Conservation (phyloP, 2,113 vertebrate species). For the Notarius quadriscutis region DNA sequence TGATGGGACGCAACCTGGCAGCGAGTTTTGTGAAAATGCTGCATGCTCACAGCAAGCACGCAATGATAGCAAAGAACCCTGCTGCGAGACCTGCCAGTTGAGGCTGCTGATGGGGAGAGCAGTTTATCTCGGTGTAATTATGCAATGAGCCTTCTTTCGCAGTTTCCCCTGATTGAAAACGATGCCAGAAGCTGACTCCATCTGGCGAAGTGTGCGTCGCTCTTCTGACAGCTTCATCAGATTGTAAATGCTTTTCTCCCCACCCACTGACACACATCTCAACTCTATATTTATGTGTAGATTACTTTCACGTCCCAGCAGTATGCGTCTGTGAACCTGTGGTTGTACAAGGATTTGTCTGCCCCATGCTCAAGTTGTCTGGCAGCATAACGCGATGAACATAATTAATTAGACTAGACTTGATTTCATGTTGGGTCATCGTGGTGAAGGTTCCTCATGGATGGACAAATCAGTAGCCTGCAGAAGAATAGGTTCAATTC, state of each 20-base stretch:
- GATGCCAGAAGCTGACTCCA: conserved; percentile 35
- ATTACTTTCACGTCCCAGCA: background rate
- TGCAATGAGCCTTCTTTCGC: background rate
- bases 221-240: conserved; percentile 5
- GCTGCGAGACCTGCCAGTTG: conserved; percentile 15
- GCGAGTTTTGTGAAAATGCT: background rate
- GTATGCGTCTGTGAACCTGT: background rate
- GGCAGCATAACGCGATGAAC: background rate
- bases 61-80: background rate
- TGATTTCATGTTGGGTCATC: background rate
- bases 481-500: background rate
- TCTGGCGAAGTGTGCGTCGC: background rate
- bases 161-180: conserved; percentile 19
- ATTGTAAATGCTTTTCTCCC: conserved; percentile 11
- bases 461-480: background rate
- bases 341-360: background rate
- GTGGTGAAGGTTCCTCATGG: background rate
- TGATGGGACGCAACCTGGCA: background rate
- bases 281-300: background rate
- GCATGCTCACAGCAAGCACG: conserved; percentile 1
- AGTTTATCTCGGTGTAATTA: conserved; percentile 24
- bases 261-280: conserved; percentile 14
- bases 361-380: background rate
- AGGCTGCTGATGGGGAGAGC: conserved; percentile 10
- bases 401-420: background rate